phyloP scores from a whole-genome alignment of 2,888 invertebrate species.

The Mesoligia furuncula region DNA sequence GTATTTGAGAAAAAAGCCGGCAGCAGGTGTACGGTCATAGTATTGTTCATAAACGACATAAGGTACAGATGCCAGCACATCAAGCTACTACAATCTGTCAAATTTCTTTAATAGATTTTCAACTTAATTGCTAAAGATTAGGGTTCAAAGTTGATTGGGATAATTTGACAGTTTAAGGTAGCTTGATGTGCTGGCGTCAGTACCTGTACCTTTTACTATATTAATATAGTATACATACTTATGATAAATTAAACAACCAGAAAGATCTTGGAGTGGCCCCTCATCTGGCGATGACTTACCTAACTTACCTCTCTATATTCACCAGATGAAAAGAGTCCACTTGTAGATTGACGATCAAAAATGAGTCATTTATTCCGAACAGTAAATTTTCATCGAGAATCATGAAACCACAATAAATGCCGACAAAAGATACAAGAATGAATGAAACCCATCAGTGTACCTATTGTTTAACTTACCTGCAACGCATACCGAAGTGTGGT shows the following conservation, averaged over 20 bases:
- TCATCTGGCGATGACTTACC: background rate
- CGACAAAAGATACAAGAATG: background rate
- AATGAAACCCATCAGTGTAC: conserved; percentile 10
- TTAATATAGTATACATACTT: background rate
- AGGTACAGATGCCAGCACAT: no score
- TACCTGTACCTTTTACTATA: background rate
- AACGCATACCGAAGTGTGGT: conserved; percentile 4
- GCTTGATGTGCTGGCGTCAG: no score
- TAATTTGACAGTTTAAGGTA: no score
- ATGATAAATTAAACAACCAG: background rate
- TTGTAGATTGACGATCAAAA: background rate
- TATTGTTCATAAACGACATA: background rate
- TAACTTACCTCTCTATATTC: background rate
- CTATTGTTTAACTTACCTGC: conserved; percentile 41
- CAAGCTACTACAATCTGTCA: no score
- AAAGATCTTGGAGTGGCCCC: background rate
- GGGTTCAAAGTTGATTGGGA: no score
- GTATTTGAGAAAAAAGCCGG: background rate
- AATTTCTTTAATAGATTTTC: no score
- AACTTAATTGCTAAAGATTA: no score
- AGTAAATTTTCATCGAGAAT: background rate
- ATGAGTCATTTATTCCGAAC: background rate
- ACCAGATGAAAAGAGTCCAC: background rate
- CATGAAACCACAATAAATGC: background rate
- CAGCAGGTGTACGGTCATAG: background rate